phyloP scores from a whole-genome alignment of 1,140 invertebrate genomes.

The Drosophila chauvacae region DNA sequence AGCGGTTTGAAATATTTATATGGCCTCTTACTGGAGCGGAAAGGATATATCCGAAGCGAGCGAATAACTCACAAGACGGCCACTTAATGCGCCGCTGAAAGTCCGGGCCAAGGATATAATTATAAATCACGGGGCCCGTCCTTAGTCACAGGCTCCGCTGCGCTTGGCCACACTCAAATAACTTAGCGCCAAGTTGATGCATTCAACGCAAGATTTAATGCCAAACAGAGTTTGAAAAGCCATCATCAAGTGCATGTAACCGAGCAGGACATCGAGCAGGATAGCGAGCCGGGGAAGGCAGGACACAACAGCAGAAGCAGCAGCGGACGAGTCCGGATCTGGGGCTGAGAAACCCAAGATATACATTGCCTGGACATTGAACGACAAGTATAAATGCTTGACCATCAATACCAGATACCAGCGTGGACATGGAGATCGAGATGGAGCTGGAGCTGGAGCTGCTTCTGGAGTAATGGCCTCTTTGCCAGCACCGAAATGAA shows the following conservation, averaged over 20 bases:
- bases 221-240: slow-evolving; percentile 66
- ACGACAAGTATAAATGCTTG: slow-evolving; percentile 74
- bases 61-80: slow-evolving; percentile 46
- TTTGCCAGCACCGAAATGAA: slow-evolving; percentile 49
- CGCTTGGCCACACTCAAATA: slow-evolving; percentile 71
- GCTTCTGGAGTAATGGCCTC: slow-evolving; percentile 10
- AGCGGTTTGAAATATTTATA: slow-evolving; percentile 66
- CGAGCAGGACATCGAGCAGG: slow-evolving; percentile 45
- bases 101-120: slow-evolving; percentile 49
- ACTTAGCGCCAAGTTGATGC: slow-evolving; percentile 74
- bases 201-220: slow-evolving; percentile 66
- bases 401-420: slow-evolving; percentile 70
- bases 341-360: slow-evolving; percentile 38
- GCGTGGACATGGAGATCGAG: slow-evolving; percentile 25
- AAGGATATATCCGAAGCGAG: slow-evolving; percentile 46
- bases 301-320: background rate
- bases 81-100: slow-evolving; percentile 48
- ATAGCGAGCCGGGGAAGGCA: slow-evolving; percentile 18
- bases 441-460: slow-evolving; percentile 7
- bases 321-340: background rate
- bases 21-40: slow-evolving; percentile 43
- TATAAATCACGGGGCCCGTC: slow-evolving; percentile 58
- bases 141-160: slow-evolving; percentile 32
- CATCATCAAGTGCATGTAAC: slow-evolving; percentile 72
- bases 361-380: slow-evolving; percentile 65